phyloP scores from a whole-genome alignment of 2,797 vertebrate genomes.

The Ctenochaetus hawaiiensis region DNA sequence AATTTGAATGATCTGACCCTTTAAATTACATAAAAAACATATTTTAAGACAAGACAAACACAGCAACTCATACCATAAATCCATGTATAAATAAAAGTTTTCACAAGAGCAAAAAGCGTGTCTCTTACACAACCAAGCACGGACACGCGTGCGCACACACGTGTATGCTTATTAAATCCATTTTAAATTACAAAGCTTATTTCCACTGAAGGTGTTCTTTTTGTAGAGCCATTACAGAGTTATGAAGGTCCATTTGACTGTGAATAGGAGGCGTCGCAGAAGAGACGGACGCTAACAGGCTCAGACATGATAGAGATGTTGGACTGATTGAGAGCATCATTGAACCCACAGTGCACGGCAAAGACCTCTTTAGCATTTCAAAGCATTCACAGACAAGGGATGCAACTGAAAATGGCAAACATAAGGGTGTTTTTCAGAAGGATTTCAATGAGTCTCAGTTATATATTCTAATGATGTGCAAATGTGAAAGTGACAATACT shows the following conservation, averaged over 20 bases:
- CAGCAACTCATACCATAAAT: not conserved
- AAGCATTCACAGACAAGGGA: conserved; percentile 58
- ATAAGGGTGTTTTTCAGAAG: conserved; percentile 51
- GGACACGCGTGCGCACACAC: conserved; percentile 9
- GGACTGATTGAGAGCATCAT: conserved; percentile 57
- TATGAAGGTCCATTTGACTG: conserved; percentile 58
- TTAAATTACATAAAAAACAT: conserved; percentile 9
- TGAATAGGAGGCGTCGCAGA: conserved; percentile 51
- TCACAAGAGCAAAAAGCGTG: conserved; percentile 22
- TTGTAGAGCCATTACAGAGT: conserved; percentile 49
- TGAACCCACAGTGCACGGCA: conserved; percentile 35
- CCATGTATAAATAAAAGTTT: conserved; percentile 26
- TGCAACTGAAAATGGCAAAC: conserved; percentile 32
- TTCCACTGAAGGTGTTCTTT: conserved; percentile 41
- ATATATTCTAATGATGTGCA: conserved; percentile 70
- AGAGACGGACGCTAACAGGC: conserved; percentile 40
- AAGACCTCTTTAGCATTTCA: conserved; percentile 82
- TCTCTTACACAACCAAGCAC: not conserved
- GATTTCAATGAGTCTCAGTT: conserved; percentile 65
- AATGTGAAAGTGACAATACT: conserved; percentile 57
- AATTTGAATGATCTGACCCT: not conserved
- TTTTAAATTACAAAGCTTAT: conserved; percentile 59
- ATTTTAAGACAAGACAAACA: conserved; percentile 7
- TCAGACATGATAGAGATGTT: conserved; percentile 58
- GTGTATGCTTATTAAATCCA: not conserved